Evolutionary conservation across 1,140 invertebrate species (phyloP), one percentile per base, ranked within the genome.

Genomic region (Drosophila serrata): DNA sequence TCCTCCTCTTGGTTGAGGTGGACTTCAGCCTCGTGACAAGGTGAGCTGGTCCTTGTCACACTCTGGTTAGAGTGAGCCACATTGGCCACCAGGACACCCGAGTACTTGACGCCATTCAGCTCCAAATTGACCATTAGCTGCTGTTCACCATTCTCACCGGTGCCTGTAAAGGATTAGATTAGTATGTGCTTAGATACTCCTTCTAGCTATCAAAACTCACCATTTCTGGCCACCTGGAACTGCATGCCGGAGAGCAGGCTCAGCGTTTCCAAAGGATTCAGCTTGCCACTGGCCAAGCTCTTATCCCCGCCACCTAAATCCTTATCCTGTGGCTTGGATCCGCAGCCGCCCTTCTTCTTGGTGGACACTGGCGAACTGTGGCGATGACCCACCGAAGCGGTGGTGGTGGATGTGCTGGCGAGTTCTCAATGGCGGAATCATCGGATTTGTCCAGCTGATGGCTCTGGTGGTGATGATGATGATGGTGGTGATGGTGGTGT

Each of bases 51-150:
- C 43, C 43, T 57, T 6, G 64, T 55, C 19, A 58, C 53, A 11
- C 19, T n/a, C 17, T 69, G 48, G 22, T 49, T 48, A 3, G 31
- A 4, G 4, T 93, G 93, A 2, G 93, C 87, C 5, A 90, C 93
- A 92, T 96, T 95, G 43, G 97, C 96, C 93, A 97, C 97, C 2
- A 98, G 94, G 13, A 98, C 95, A 12, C 97, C 97, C 93, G 98
- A 96, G 90, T 98, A 98, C 87, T 96, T 96, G 15, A 97, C 95
- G 37, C 98, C 98, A 92, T 99, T 99, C 42, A 99, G 95, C 93
- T 99, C 98, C 95, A 99, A 98, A 79, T 97, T 98, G 6, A 99
- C 98, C 33, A 98, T 96, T 43, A 99, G 93, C 17, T 98, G 98
- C 88, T 96, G 97, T 82, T 98, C 97, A 4, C 96, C 95, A 69